Percentiles rank a stretch among this genome's conserved stretches.
Conservation (phyloP, 2,888 invertebrate genomes). For the Hymenopus coronatus region DNA sequence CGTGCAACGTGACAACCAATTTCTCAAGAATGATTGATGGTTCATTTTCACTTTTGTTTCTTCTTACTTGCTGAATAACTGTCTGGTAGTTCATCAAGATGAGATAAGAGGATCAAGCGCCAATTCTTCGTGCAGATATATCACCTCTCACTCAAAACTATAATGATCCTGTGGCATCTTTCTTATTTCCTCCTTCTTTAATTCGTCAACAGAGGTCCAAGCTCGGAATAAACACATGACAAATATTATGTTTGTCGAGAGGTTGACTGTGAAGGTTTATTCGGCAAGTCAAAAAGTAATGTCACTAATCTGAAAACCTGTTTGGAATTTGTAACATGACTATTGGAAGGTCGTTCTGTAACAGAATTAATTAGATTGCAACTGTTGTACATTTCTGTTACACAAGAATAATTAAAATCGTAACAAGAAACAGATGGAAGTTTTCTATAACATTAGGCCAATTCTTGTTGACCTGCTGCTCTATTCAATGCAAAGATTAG, state of each 20-base stretch:
- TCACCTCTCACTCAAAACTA: neutral
- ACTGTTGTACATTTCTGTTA: too few relatives aligned
- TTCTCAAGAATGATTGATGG: neutral
- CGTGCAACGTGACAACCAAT: neutral
- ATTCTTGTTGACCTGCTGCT: too few relatives aligned
- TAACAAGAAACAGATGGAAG: too few relatives aligned
- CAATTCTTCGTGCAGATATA: neutral
- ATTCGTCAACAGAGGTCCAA: neutral
- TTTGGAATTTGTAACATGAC: neutral
- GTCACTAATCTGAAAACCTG: neutral
- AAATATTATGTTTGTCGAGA: neutral
- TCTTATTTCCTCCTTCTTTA: neutral
- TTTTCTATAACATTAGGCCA: too few relatives aligned
- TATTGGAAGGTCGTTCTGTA: neutral
- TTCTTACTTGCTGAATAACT: neutral
- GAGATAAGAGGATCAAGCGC: neutral
- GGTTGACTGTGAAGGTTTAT: neutral
- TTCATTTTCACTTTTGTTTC: neutral
- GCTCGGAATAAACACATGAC: neutral
- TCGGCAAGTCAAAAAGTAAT: neutral
- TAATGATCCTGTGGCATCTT: neutral
- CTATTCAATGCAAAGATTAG: too few relatives aligned
- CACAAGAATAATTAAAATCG: too few relatives aligned
- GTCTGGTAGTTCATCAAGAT: neutral
- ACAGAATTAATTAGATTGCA: neutral